A percentile compares a stretch with the other conserved stretches of the same genome.
Evolutionary conservation across 2,113 vertebrate genomes (phyloP).

Genomic region (Aphyosemion australe): DNA sequence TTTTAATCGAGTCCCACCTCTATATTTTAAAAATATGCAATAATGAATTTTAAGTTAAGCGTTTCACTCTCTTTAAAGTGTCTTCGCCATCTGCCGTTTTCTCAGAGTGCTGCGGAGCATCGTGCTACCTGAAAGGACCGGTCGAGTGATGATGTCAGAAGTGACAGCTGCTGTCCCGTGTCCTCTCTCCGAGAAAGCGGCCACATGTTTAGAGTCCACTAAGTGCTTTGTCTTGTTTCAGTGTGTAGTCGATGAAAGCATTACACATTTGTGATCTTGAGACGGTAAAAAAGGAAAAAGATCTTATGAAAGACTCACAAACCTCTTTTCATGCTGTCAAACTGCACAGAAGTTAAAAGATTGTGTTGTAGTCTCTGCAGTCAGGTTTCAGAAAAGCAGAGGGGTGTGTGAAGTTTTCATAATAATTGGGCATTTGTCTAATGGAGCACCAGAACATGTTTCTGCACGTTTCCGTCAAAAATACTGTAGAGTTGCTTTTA

Average conservation of each 20-base stretch:
- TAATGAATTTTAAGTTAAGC: neutral
- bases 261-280: conserved; percentile 15
- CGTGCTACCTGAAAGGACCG: too few species aligned
- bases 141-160: conserved; percentile 56
- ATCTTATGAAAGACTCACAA: conserved; percentile 23
- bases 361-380: too few species aligned
- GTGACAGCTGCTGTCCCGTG: conserved; percentile 57
- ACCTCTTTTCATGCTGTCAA: neutral
- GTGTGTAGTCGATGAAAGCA: conserved; percentile 30
- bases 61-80: too few species aligned
- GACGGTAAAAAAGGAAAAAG: conserved; percentile 20
- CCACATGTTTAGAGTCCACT: conserved; percentile 40
- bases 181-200: conserved; percentile 31
- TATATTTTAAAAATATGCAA: too few species aligned
- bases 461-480: too few species aligned
- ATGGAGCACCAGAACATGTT: too few species aligned
- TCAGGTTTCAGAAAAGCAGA: too few species aligned
- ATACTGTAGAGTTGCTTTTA: too few species aligned
- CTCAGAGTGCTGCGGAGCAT: too few species aligned
- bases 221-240: conserved; percentile 56
- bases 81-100: too few species aligned
- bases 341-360: too few species aligned
- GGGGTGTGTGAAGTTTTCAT: neutral
- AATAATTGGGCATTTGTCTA: too few species aligned
- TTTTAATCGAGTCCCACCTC: neutral